Base-by-base conservation (phyloP, 2,888 invertebrate genomes). In the Acrocera orbiculus region DNA sequence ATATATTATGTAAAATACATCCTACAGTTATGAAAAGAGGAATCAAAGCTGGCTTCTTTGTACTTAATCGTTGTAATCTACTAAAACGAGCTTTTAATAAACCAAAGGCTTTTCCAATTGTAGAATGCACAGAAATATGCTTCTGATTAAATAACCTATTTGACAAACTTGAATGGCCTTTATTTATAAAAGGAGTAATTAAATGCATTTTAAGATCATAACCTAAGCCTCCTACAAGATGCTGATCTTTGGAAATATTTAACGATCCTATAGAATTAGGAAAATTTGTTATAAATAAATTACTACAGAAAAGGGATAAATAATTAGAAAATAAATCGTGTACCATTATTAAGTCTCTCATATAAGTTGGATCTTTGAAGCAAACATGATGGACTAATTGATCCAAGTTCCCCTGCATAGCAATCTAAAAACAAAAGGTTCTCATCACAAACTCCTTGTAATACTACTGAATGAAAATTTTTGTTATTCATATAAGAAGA, bases 351-450 rank as follows among this genome's bases (percentile, higher is more conserved):
- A 14, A 30, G 22, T 30, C 22, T 31, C 27, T 26, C 26, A 16
- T 10, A 30, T 13, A 36, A 16, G 28, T 29, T 36, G 2, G 32
- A 32, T 32, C 36, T 32, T 11, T 32, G 22, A 25, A 36, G 29
- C 11, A 32, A 13, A 13, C 36, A 36, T 9, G 32, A 30, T 25
- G 32, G 25, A 28, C 32, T 24, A 8, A 36, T 27, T 13, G 32
- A 36, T 7, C 32, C 36, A 17, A 25, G 32, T 36, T 36, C 32
- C 6, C 28, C 32, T 9, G 36, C 27, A 19, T 28, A 36, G 11
- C 32, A 36, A 25, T 36, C 25, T 10, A 20, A 10, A 28, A 36
- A 36, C 13, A 32, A 15, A 17, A 28, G 9, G 15, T 36, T 31
- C 10, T 31, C 30, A n/a, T 31, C 16, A 16, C 16, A 24, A 16